Percentiles rank a stretch among this genome's conserved stretches.
These are phyloP conservation scores for Helicoverpa armigera DNA, from an alignment of 1,140 invertebrate species.

Conservation along the genomic window DNA sequence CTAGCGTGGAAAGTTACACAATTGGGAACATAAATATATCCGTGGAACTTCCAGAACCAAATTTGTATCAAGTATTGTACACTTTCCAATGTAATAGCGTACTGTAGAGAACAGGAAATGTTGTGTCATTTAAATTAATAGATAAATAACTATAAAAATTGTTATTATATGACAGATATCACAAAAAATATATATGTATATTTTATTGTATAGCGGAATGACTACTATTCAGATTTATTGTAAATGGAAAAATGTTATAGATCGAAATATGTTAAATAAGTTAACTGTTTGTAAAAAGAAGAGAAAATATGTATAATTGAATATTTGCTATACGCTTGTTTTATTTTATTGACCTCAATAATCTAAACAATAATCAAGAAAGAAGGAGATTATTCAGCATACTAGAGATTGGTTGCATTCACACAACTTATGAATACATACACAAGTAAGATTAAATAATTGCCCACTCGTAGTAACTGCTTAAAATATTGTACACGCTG, in stretches of 20 bases:
- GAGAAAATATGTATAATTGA: constrained; percentile 85
- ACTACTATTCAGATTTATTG: constrained; percentile 84
- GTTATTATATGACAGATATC: constrained; percentile 81
- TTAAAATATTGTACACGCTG: too few species aligned
- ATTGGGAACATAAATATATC: constrained; percentile 26
- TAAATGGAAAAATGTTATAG: constrained; percentile 84
- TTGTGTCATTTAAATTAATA: constrained; percentile 83
- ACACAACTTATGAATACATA: too few species aligned
- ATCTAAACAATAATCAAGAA: too few species aligned
- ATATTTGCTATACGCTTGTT: constrained; percentile 82
- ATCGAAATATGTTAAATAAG: constrained; percentile 84
- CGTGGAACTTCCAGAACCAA: constrained; percentile 35
- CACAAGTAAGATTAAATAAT: too few species aligned
- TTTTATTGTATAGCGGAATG: constrained; percentile 85
- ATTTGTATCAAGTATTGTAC: constrained; percentile 35
- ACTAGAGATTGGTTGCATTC: too few species aligned
- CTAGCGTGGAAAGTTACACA: constrained; percentile 6
- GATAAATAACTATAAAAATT: constrained; percentile 81
- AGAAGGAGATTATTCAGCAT: too few species aligned
- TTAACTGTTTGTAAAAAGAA: constrained; percentile 86
- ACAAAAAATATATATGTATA: constrained; percentile 81
- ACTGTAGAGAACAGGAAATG: constrained; percentile 74
- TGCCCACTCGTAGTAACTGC: too few species aligned
- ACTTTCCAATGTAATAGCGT: constrained; percentile 68
- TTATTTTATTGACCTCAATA: constrained; percentile 68